A percentile compares a stretch with the other conserved stretches of the same genome.
Evolutionary conservation across 2,113 vertebrate genomes (phyloP).

Genomic region (Ailuropoda melanoleuca): DNA sequence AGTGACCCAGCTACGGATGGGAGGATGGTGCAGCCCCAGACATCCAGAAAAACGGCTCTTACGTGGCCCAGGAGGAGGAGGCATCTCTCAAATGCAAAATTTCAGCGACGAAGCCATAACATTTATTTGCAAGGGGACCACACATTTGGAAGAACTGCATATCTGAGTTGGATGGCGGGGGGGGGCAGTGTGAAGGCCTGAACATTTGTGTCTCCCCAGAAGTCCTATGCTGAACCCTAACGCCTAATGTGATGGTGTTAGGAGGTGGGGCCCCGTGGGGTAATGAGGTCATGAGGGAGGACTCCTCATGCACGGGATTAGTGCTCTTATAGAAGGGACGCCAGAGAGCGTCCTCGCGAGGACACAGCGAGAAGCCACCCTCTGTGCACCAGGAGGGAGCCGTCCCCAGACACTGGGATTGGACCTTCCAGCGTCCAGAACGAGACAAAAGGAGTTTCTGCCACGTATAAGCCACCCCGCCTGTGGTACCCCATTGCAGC

Average conservation of each 20-base stretch:
- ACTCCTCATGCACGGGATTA: not conserved
- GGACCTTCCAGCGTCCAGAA: not conserved
- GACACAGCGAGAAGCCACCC: accelerated
- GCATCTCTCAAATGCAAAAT: not conserved
- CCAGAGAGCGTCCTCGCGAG: not conserved
- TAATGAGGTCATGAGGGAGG: not conserved
- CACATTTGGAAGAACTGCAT: too few relatives aligned
- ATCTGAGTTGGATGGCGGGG: not conserved
- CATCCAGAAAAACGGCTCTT: not conserved
- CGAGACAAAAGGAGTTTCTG: accelerated
- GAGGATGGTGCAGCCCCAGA: accelerated
- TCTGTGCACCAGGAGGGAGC: accelerated
- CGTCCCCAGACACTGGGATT: not conserved
- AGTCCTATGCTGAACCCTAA: not conserved
- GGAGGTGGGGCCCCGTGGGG: not conserved
- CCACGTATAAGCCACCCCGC: too few relatives aligned
- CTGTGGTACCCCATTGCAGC: accelerated
- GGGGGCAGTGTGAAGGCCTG: too few relatives aligned
- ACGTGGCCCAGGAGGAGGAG: not conserved
- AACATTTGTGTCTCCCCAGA: not conserved
- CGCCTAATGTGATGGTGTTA: too few relatives aligned
- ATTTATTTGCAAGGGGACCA: accelerated
- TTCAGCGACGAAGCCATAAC: accelerated
- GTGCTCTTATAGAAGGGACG: not conserved
- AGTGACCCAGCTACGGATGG: not conserved